Conservation (phyloP, 2,888 invertebrate genomes). For the Osmoderma eremita region DNA sequence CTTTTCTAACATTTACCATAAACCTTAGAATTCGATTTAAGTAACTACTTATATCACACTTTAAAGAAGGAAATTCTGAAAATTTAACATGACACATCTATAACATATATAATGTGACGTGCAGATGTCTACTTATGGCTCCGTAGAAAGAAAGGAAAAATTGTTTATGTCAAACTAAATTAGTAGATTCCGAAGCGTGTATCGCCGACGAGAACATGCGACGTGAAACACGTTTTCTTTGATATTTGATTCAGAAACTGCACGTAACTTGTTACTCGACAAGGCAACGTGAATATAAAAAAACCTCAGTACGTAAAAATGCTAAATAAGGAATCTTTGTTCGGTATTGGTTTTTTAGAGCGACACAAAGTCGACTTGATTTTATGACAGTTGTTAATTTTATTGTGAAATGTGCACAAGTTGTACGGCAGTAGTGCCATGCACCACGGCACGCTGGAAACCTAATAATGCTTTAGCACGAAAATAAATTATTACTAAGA, state of each 20-base stretch:
- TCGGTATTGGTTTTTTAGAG: slow-evolving; percentile 32
- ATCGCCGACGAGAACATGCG: slow-evolving; percentile 1
- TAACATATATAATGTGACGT: slow-evolving; percentile 12
- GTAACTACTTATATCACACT: too few species aligned
- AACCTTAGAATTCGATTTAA: too few species aligned
- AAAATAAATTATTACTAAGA: slow-evolving; percentile 38
- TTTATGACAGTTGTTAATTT: slow-evolving; percentile 42
- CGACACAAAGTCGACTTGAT: slow-evolving; percentile 31
- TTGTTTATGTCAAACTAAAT: slow-evolving; percentile 5
- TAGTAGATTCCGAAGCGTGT: slow-evolving; percentile 2
- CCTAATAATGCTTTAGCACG: slow-evolving; percentile 39
- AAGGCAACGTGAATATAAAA: slow-evolving; percentile 6
- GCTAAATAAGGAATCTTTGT: slow-evolving; percentile 31
- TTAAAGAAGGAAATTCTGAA: too few species aligned
- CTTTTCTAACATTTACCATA: too few species aligned
- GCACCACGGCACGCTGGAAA: slow-evolving; percentile 37
- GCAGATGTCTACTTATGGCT: slow-evolving; percentile 7
- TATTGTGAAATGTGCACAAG: slow-evolving; percentile 33
- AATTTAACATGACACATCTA: too few species aligned
- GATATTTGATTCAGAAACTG: slow-evolving; percentile 13
- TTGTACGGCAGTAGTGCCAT: slow-evolving; percentile 37
- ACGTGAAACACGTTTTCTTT: slow-evolving; percentile 14
- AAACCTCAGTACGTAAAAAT: slow-evolving; percentile 30
- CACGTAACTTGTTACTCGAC: slow-evolving; percentile 6
- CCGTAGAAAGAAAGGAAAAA: too few species aligned